A percentile compares a stretch with the other conserved stretches of the same genome.
Evolutionary conservation across 2,113 vertebrate species (phyloP).

Genomic region (Chlamydotis undulata): DNA sequence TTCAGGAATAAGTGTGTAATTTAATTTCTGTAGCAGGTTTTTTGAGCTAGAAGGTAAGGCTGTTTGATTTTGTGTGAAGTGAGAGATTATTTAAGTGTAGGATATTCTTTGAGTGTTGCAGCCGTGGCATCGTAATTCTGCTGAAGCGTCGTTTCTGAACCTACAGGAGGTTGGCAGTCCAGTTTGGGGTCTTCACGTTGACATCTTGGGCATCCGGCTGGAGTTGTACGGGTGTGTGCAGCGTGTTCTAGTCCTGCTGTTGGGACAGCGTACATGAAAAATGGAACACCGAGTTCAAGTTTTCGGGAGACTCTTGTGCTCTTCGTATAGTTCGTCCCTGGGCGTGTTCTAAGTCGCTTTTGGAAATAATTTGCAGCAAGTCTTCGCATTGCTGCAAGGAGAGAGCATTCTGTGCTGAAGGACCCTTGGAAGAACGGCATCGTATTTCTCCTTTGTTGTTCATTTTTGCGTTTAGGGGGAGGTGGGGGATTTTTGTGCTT

Average conservation of each 20-base stretch:
- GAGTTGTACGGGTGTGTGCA: not conserved
- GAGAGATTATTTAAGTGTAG: not conserved
- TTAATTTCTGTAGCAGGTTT: not conserved
- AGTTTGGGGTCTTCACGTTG: not conserved
- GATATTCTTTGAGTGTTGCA: not conserved
- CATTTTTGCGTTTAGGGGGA: not conserved
- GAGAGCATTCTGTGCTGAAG: not conserved
- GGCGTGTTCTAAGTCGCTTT: not conserved
- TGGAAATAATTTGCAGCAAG: not conserved
- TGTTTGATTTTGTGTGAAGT: accelerated
- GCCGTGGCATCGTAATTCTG: not conserved
- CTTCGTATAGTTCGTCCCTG: not conserved
- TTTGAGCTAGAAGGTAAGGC: not conserved
- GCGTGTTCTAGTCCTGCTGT: not conserved
- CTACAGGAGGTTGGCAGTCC: not conserved
- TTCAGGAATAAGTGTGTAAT: not conserved
- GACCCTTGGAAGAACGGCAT: not conserved
- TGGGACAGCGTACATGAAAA: not conserved
- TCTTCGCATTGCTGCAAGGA: not conserved
- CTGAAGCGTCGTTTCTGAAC: not conserved
- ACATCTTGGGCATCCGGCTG: not conserved
- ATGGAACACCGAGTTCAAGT: not conserved
- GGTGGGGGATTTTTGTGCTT: not conserved
- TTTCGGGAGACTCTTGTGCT: not conserved
- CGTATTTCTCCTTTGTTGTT: not conserved